Evolutionary conservation across 2,888 invertebrate genomes (phyloP).

Genomic region (Minunthozetes semirufus): DNA sequence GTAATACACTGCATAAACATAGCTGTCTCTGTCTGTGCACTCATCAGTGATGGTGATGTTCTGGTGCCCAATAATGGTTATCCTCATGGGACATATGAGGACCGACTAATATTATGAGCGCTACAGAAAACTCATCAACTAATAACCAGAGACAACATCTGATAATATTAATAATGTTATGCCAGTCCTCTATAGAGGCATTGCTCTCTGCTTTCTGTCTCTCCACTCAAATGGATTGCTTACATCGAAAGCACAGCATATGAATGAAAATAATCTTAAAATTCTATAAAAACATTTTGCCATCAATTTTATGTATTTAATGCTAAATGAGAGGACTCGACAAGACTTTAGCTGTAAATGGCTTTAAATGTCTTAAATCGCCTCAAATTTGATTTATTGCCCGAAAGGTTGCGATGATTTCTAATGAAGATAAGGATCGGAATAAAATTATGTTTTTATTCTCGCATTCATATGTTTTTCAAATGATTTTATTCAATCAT

Average conservation of each 20-base stretch:
- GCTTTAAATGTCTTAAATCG: slow-evolving; percentile 8
- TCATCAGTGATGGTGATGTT: not conserved
- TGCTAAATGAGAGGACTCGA: too few species aligned
- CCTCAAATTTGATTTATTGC: slow-evolving; percentile 20
- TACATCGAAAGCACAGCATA: not conserved
- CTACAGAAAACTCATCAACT: slow-evolving; percentile 23
- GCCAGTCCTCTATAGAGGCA: not conserved
- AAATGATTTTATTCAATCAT: too few species aligned
- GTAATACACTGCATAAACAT: too few species aligned
- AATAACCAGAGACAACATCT: slow-evolving; percentile 24
- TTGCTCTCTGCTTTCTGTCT: too few species aligned
- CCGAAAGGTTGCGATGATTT: slow-evolving; percentile 12
- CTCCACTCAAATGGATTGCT: not conserved
- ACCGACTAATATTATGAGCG: not conserved
- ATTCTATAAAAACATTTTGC: not conserved
- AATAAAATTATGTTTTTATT: slow-evolving; percentile 6
- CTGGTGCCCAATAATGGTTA: not conserved
- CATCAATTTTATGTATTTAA: not conserved
- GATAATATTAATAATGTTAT: slow-evolving; percentile 24
- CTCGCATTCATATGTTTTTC: too few species aligned
- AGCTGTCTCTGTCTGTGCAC: not conserved
- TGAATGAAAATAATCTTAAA: not conserved
- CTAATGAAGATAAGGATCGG: not conserved
- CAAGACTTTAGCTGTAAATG: not conserved
- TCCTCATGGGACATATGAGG: slow-evolving; percentile 8